Base-by-base conservation (phyloP, 2,888 invertebrate species). In the Pseudococcus viburni region DNA sequence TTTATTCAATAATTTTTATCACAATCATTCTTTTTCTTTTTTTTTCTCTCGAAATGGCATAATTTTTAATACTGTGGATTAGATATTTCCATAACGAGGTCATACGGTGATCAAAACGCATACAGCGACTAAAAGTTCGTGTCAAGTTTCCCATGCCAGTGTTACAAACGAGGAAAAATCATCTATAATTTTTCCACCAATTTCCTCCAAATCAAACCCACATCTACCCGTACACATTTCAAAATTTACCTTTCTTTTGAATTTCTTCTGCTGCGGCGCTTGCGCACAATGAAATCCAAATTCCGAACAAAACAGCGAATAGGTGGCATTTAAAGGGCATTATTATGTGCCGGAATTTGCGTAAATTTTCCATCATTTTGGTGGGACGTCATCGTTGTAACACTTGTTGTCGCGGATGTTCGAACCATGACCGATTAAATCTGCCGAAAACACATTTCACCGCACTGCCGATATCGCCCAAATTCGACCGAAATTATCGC, bases 361-460 rank as follows among this genome's bases (percentile, higher is more conserved):
- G 1, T 22, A 22, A n/a, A 83, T 83, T 83, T 83, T 46, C 46
- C 46, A 19, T 83, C 22, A 83, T 83, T 83, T 46, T 83, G 46
- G 15, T 42, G 7, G 46, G 39, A 83, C 80, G 80, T 83, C 80
- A 83, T 83, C 46, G 39, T 83, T 8, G 46, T 83, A 83, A 83
- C 80, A 83, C 46, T 42, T 83, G 80, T 83, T 83, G 46, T 83
- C 33, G 46, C 80, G 46, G 46, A 83, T 46, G 46, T 46, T 46
- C 19, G 42, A 46, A 83, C n/a, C 80, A 83, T 83, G 80, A 83
- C 80, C 80, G 80, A 46, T 42, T 46, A 83, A 46, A 83, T 83
- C 80, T 83, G 80, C 46, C 46, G 80, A 83, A 83, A 83, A 83
- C 80, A 83, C 80, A 83, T 83, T 83, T 46, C 46, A 83, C 80